phyloP scores from a whole-genome alignment of 2,888 invertebrate species.

The Tineola bisselliella region DNA sequence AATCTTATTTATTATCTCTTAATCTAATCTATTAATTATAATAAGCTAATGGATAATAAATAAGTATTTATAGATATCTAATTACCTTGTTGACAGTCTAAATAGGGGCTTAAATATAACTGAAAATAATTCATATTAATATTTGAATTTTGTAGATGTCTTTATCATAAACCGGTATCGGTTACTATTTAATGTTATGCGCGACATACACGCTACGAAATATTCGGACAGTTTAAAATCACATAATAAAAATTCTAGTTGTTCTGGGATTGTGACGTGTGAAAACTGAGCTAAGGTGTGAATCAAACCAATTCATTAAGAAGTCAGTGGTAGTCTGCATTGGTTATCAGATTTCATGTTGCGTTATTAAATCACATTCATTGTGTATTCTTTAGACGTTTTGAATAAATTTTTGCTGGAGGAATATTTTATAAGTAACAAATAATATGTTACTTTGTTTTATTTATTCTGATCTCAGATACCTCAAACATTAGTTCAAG shows the following conservation, averaged over 20 bases:
- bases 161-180: too few species aligned
- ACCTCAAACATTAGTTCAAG: too few species aligned
- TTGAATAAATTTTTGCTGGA: too few species aligned
- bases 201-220: too few species aligned
- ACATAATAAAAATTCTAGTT: too few species aligned
- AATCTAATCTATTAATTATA: constrained; percentile 1
- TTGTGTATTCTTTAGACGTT: neutral
- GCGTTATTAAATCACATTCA: neutral
- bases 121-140: neutral
- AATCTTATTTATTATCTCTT: neutral
- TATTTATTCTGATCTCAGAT: too few species aligned
- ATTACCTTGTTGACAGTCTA: neutral
- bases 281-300: too few species aligned
- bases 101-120: neutral
- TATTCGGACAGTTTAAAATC: too few species aligned
- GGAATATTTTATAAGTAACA: too few species aligned
- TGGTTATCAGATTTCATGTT: neutral
- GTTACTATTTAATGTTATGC: too few species aligned
- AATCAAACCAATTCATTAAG: neutral
- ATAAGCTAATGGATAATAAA: constrained; percentile 1
- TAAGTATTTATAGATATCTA: neutral
- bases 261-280: too few species aligned
- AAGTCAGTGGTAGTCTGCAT: neutral
- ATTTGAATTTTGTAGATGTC: neutral
- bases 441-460: too few species aligned